Conservation (phyloP, 1,140 invertebrate species). For the Drosophila fuyamai region DNA sequence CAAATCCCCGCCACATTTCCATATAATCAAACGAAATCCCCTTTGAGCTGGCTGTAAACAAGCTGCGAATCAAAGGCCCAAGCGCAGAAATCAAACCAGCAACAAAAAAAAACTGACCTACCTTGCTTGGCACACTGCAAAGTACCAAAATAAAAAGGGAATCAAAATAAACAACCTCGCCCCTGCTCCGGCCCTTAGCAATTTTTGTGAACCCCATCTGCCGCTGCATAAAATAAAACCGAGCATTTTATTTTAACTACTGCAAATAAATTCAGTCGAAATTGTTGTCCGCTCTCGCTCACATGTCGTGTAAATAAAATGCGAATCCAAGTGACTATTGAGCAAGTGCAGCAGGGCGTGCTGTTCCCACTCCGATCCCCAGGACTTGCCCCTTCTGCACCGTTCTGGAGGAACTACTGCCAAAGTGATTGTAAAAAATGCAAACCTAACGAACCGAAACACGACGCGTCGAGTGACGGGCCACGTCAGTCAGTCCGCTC, state of each 20-base stretch:
- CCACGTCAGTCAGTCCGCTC: constrained; percentile 47
- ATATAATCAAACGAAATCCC: constrained; percentile 36
- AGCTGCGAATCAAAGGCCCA: constrained; percentile 44
- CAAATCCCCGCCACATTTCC: constrained; percentile 29
- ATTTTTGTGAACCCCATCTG: constrained; percentile 43
- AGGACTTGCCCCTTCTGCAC: background rate
- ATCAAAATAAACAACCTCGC: constrained; percentile 28
- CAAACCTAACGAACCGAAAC: constrained; percentile 81
- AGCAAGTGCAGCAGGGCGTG: constrained; percentile 59
- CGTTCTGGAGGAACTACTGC: constrained; percentile 29
- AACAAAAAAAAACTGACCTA: constrained; percentile 31
- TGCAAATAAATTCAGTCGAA: constrained; percentile 75
- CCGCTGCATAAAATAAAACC: constrained; percentile 68
- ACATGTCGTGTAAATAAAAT: constrained; percentile 79
- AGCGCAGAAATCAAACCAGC: constrained; percentile 38
- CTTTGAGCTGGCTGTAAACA: constrained; percentile 44
- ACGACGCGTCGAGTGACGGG: constrained; percentile 76
- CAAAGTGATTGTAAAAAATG: constrained; percentile 82
- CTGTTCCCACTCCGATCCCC: constrained; percentile 3
- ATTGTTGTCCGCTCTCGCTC: constrained; percentile 61
- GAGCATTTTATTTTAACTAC: constrained; percentile 77
- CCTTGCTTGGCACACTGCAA: constrained; percentile 13
- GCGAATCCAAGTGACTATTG: constrained; percentile 78
- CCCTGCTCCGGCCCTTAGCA: constrained; percentile 5
- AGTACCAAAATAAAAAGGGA: constrained; percentile 41